Base-by-base conservation (phyloP, 2,797 vertebrate species). In the Sebastes wilsoni region DNA sequence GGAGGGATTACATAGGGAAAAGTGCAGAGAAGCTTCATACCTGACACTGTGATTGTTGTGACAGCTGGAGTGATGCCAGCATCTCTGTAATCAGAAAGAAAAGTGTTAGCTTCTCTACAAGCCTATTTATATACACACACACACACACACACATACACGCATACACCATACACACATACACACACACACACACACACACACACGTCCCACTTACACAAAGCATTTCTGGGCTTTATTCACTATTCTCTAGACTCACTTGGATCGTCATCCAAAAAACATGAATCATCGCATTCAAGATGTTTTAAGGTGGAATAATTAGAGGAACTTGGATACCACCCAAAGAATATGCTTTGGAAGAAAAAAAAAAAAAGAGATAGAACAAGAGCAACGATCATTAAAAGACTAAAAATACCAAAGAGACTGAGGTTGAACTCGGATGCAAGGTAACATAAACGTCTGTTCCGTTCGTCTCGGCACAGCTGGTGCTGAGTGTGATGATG, bases 31-130 rank as follows among this genome's bases (percentile, higher is more conserved):
- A 76, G 75, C 58, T 58, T 66, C 78, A 42, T 95, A 99, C 99
- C 98, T 96, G 98, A 98, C 85, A 97, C 97, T 5, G 97, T 97
- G 93, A 97, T 95, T 77, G 97, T 92, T 22, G 97, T 97, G 85
- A 97, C 90, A 1, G 96, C 93, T 84, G 98, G 98, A 93, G 94
- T 97, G 92, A 99, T 95, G 89, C 99, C 99, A 5, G 98, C 97
- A 65, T 99, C 98, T 82, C 99, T 99, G 95, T 60, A 87, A 84
- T 78, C 34, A 87, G 34, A 90, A 68, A 80, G 67, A 75, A 80
- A 69, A 74, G 27, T 11, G 60, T 86, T 42, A 92, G 77, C 36
- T 49, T 77, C 79, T 83, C 75, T 66, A 64, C 58, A 20, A 22
- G 68, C 55, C 30, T 68, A 68, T 77, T 79, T 61, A 77, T 6